These are phyloP conservation scores for Pseudococcus jackbeardsleyi DNA, from an alignment of 2,888 invertebrate species.

Conservation along the genomic window DNA sequence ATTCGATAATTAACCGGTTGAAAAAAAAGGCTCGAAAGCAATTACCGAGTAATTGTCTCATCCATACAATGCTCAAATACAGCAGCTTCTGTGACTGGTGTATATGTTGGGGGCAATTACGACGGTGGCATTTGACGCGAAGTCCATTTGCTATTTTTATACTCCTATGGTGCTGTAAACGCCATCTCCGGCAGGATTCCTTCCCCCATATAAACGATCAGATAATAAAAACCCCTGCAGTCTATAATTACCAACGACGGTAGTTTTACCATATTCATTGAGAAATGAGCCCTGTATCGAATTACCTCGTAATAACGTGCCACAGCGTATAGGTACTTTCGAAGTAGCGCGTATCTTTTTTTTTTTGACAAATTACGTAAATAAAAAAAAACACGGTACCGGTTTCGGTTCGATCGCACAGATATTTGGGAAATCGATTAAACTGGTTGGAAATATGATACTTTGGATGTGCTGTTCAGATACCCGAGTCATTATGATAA, in stretches of 20 bases:
- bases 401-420: neutral
- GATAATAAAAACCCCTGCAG: slow-evolving; percentile 10
- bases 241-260: slow-evolving; percentile 10
- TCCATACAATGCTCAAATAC: too few species aligned
- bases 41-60: slow-evolving; percentile 6
- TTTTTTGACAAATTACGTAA: slow-evolving; percentile 38
- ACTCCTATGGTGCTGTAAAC: neutral
- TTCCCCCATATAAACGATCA: slow-evolving; percentile 3
- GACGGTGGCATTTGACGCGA: slow-evolving; percentile 5
- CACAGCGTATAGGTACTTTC: neutral
- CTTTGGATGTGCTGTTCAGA: slow-evolving; percentile 6
- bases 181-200: neutral
- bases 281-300: slow-evolving; percentile 1
- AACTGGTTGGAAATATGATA: slow-evolving; percentile 25
- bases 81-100: neutral
- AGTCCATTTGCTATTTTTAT: slow-evolving; percentile 10
- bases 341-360: neutral
- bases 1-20: slow-evolving; percentile 19
- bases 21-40: slow-evolving; percentile 5
- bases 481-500: neutral
- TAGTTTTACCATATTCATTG: slow-evolving; percentile 10
- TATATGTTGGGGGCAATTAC: neutral
- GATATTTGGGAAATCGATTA: slow-evolving; percentile 38
- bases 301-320: neutral
- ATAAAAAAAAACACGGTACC: neutral